These are phyloP conservation scores for Semnopithecus entellus DNA, from an alignment of 2,113 vertebrate genomes.

Conservation along the genomic window DNA sequence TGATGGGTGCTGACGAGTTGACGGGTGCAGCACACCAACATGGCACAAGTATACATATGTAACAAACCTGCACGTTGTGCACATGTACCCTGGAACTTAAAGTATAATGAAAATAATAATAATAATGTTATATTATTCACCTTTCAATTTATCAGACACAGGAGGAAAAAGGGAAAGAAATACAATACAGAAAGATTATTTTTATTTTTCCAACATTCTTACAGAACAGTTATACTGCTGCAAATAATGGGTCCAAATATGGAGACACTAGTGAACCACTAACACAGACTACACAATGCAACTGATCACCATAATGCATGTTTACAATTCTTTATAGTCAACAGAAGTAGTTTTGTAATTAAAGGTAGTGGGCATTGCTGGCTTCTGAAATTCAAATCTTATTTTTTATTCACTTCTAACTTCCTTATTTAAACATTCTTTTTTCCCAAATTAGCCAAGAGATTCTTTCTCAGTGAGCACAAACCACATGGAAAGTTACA, in stretches of 20 bases:
- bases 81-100: no score
- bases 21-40: no score
- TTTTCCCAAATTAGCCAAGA: constrained; percentile 58
- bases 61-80: no score
- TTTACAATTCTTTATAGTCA: constrained; percentile 53
- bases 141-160: background rate
- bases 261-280: background rate
- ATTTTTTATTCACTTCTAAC: constrained; percentile 69
- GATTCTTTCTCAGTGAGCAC: constrained; percentile 73
- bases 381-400: constrained; percentile 53
- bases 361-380: constrained; percentile 58
- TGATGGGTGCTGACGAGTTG: no score
- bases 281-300: constrained; percentile 5
- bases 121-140: background rate
- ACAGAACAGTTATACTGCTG: background rate
- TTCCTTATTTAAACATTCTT: constrained; percentile 76
- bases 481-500: constrained; percentile 74
- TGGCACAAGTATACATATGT: no score
- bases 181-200: background rate
- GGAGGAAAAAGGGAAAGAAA: background rate
- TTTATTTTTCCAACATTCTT: background rate
- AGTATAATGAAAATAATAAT: no score
- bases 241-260: constrained; percentile 38
- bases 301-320: background rate
- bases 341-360: constrained; percentile 62